These are phyloP conservation scores for Hydrolagus affinis DNA, from an alignment of 2,113 vertebrate species.

Conservation along the genomic window DNA sequence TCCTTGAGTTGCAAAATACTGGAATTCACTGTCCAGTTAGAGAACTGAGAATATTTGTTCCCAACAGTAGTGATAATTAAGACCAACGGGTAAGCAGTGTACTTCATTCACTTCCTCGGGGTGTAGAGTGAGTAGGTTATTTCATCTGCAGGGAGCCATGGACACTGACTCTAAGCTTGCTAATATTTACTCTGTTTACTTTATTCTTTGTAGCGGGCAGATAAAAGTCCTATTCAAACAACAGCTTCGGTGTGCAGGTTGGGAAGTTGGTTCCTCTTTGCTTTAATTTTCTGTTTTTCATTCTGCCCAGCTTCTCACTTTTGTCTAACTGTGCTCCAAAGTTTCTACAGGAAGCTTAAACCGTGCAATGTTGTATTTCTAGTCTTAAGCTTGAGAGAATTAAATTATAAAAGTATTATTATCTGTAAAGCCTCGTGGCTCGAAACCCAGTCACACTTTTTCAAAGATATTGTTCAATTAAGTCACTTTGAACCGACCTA, in stretches of 20 bases:
- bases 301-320: neutral
- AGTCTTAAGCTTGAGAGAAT: neutral
- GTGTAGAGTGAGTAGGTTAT: neutral
- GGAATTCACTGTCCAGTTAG: neutral
- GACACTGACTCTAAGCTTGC: conserved; percentile 6
- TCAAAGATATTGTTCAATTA: too few relatives aligned
- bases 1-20: neutral
- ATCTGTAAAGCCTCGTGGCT: neutral
- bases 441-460: too few relatives aligned
- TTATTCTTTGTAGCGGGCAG: neutral
- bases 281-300: neutral
- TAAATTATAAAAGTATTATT: neutral
- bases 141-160: neutral
- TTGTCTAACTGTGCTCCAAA: neutral
- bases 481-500: neutral
- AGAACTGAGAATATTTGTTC: conserved; percentile 15
- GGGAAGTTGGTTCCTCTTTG: neutral
- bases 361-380: neutral
- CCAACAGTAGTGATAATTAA: neutral
- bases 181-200: conserved; percentile 16
- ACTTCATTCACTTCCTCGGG: neutral
- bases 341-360: neutral
- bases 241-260: neutral
- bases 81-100: neutral
- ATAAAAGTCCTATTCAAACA: neutral